Evolutionary conservation across 2,888 invertebrate genomes (phyloP), one percentile per base, ranked within the genome.

Genomic region (Choristoneura rosaceana): DNA sequence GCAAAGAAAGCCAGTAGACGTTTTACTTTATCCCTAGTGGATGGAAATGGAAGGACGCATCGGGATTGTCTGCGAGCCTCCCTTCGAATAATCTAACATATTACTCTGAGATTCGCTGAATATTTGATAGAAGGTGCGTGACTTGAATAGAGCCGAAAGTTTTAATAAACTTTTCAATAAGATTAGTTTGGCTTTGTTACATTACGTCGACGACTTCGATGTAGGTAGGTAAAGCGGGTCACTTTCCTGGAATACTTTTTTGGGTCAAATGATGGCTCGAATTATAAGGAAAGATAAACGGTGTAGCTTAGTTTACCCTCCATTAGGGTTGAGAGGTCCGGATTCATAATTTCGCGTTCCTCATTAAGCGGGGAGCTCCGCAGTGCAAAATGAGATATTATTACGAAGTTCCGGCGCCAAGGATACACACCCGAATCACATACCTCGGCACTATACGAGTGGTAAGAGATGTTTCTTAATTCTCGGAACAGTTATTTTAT

Each of bases 341-440:
- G 83, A 79, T 82, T 84, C 81, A 84, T 89, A 87, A 89, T 89
- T 88, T 64, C 59, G 87, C 86, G 85, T 76, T 82, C 85, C 86
- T 88, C 89, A 88, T 90, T 89, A 89, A 83, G 80, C 80, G 81
- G 76, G 47, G 75, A 70, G 58, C 59, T 78, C 78, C 80, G 82
- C 82, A 82, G 80, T 74, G 80, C 82, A 58, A 84, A 88, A 88
- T 89, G 84, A 87, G 83, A 85, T 85, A 86, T 83, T 85, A 87
- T 87, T 85, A 86, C 82, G 81, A 82, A 84, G 83, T 84, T 85
- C 82, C 81, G 80, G 77, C 80, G 70, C 73, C 73, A 73, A 73
- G 73, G 76, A 73, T 76, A 80, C 80, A 82, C n/a, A 79, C 81
- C 81, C 80, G 78, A 81, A 86, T 82, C 80, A 80, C 58, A 63